phyloP scores from a whole-genome alignment of 1,140 invertebrate species.

The Drosophila biarmipes region DNA sequence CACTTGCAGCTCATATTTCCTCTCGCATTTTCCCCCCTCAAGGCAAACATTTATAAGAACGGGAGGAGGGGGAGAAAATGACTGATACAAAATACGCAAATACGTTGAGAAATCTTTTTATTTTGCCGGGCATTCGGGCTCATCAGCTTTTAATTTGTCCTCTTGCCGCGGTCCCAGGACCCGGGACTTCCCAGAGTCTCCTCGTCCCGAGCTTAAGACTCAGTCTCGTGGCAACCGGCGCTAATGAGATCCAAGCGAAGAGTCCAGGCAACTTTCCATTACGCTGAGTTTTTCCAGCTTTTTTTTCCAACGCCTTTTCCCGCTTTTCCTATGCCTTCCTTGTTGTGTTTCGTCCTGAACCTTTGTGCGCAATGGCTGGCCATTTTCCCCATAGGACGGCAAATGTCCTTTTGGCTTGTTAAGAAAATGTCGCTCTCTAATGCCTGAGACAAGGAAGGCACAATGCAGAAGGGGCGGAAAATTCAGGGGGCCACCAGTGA shows the following conservation, averaged over 20 bases:
- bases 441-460: slow-evolving; percentile 37
- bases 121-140: slow-evolving; percentile 70
- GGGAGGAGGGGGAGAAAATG: slow-evolving; percentile 7
- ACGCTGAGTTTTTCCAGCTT: slow-evolving; percentile 60
- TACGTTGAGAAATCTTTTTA: slow-evolving; percentile 80
- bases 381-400: slow-evolving; percentile 44
- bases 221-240: slow-evolving; percentile 57
- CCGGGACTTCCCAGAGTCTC: slow-evolving; percentile 15
- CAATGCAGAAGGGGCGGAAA: slow-evolving; percentile 2
- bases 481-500: slow-evolving; percentile 23
- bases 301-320: slow-evolving; percentile 21
- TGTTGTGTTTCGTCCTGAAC: slow-evolving; percentile 65
- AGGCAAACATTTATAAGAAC: slow-evolving; percentile 28
- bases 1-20: slow-evolving; percentile 45
- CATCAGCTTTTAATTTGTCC: slow-evolving; percentile 84
- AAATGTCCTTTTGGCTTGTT: slow-evolving; percentile 83
- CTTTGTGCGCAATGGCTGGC: slow-evolving; percentile 24
- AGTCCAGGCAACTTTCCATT: slow-evolving; percentile 73
- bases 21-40: slow-evolving; percentile 30
- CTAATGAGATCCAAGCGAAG: slow-evolving; percentile 79
- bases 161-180: slow-evolving; percentile 30
- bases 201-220: slow-evolving; percentile 16
- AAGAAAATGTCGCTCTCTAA: slow-evolving; percentile 82
- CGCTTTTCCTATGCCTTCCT: slow-evolving; percentile 9
- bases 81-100: slow-evolving; percentile 65